Evolutionary conservation across 2,888 invertebrate species (phyloP).

Genomic region (Lagria hirta): DNA sequence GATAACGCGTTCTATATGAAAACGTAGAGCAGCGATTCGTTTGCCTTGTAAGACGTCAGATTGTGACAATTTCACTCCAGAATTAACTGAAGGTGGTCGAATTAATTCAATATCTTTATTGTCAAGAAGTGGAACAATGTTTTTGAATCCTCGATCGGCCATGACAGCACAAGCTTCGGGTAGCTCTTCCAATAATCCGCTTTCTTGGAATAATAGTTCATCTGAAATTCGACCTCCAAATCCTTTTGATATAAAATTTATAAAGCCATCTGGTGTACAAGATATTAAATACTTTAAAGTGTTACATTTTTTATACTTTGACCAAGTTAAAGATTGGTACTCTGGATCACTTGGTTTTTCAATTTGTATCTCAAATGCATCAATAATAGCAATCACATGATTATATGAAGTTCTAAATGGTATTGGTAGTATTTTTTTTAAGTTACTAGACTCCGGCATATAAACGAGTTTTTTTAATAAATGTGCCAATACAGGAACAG

Average conservation of each 20-base stretch:
- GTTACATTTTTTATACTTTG: too few species aligned
- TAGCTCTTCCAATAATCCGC: slow-evolving; percentile 23
- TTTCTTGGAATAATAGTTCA: slow-evolving; percentile 28
- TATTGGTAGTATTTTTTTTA: too few species aligned
- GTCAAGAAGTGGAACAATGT: slow-evolving; percentile 23
- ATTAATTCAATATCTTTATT: slow-evolving; percentile 25
- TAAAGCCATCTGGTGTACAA: too few species aligned
- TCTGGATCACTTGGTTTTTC: too few species aligned
- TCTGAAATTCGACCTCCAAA: slow-evolving; percentile 33
- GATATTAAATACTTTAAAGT: too few species aligned
- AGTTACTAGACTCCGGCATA: too few species aligned
- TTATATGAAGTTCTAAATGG: too few species aligned
- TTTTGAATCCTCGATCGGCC: slow-evolving; percentile 35
- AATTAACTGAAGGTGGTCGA: slow-evolving; percentile 31
- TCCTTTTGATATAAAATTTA: slow-evolving; percentile 35
- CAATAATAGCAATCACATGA: too few species aligned
- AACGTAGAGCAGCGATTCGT: slow-evolving; percentile 29
- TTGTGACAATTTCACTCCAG: slow-evolving; percentile 17
- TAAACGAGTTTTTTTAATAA: too few species aligned
- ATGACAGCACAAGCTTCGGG: slow-evolving; percentile 16
- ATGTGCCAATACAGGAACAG: too few species aligned
- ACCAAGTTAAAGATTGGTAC: too few species aligned
- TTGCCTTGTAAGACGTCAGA: slow-evolving; percentile 27
- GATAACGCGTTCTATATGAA: slow-evolving; percentile 34
- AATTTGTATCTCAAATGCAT: too few species aligned